These are phyloP conservation scores for Pararge aegeria DNA, from an alignment of 1,140 invertebrate genomes.

Conservation along the genomic window DNA sequence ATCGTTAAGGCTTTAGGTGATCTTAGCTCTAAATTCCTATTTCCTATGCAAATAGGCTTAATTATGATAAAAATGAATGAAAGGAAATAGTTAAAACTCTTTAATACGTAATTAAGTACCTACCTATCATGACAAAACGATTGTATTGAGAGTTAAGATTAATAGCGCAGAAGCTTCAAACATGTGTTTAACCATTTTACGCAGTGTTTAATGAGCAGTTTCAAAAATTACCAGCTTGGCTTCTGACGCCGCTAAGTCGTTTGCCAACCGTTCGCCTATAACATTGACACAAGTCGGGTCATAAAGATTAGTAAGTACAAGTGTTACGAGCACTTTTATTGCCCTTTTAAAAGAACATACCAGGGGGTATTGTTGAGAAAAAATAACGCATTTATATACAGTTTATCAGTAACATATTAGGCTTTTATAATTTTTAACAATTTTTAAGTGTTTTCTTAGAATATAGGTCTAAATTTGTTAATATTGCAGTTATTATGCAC, in stretches of 20 bases:
- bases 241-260: slow-evolving; percentile 46
- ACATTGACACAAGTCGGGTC: slow-evolving; percentile 56
- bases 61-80: no score
- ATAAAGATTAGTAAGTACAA: slow-evolving; percentile 56
- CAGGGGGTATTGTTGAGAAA: slow-evolving; percentile 1
- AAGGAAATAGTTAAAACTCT: no score
- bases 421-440: no score
- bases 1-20: no score
- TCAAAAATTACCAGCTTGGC: slow-evolving; percentile 45
- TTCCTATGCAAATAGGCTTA: no score
- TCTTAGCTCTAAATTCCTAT: no score
- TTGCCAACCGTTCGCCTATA: slow-evolving; percentile 55
- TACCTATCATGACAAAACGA: no score
- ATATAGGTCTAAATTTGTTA: no score
- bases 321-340: slow-evolving; percentile 23
- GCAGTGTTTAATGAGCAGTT: slow-evolving; percentile 41
- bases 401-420: not conserved
- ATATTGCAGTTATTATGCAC: not conserved
- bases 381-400: not conserved
- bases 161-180: not conserved
- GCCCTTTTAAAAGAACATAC: slow-evolving; percentile 3
- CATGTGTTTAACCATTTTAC: slow-evolving; percentile 25
- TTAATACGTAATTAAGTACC: no score
- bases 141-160: no score
- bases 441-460: no score